Evolutionary conservation across 2,797 vertebrate genomes (phyloP).

Genomic region (Parauchenoglanis punctatus): DNA sequence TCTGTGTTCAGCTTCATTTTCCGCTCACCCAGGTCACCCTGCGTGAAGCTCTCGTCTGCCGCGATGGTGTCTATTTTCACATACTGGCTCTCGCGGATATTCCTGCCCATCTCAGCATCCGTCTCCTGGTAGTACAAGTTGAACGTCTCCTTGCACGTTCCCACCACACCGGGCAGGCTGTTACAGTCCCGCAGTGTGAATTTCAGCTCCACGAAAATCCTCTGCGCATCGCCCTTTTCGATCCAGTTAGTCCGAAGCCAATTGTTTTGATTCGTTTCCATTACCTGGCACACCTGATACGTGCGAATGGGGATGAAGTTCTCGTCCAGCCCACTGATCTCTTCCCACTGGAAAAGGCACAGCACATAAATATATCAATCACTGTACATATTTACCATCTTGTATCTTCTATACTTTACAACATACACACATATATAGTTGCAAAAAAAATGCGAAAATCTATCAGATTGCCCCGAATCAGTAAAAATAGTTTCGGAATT

Average conservation of each 20-base stretch:
- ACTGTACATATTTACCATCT: not conserved
- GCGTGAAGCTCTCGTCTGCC: constrained; percentile 99
- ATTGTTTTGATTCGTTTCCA: constrained; percentile 99
- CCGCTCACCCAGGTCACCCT: constrained; percentile 97
- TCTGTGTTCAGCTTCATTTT: constrained; percentile 99
- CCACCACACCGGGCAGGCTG: constrained; percentile 97
- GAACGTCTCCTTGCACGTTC: constrained; percentile 99
- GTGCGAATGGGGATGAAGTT: constrained; percentile 98
- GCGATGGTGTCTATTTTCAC: constrained; percentile 99
- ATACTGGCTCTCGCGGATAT: constrained; percentile 95
- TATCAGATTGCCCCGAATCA: not conserved
- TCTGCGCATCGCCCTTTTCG: constrained; percentile 95
- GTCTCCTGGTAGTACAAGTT: constrained; percentile 99
- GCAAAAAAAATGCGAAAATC: too few species aligned
- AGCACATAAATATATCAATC: constrained; percentile 46
- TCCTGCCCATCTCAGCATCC: constrained; percentile 93
- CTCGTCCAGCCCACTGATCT: constrained; percentile 99
- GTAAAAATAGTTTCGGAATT: not conserved
- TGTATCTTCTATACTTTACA: too few species aligned
- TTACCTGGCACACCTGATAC: constrained; percentile 99
- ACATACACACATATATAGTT: not conserved
- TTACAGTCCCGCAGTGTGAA: constrained; percentile 99
- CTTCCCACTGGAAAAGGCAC: constrained; percentile 91
- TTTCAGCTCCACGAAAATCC: constrained; percentile 99
- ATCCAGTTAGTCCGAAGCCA: constrained; percentile 99